Conservation (phyloP, 53 echinoderm and acorn worm genomes). For the Arbacia lixula region DNA sequence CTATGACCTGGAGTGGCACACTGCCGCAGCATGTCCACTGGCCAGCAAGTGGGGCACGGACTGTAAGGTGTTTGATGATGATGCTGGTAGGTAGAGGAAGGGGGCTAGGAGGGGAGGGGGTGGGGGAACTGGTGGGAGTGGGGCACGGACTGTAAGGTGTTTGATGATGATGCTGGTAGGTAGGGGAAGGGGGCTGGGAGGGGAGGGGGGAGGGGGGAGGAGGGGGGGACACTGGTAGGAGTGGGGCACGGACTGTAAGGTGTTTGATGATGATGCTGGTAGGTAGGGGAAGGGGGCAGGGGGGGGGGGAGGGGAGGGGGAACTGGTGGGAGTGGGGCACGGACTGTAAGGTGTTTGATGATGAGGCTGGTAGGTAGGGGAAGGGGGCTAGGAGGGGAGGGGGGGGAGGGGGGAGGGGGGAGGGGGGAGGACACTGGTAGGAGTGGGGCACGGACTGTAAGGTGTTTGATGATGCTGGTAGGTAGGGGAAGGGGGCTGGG, state of each 20-base stretch:
- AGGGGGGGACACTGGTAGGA: background rate
- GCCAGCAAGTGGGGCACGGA: conserved; percentile 77
- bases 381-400: no score
- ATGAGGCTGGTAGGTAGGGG: conserved; percentile 83
- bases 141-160: conserved; percentile 86
- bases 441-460: no score
- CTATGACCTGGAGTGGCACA: conserved; percentile 96
- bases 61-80: conserved; percentile 94
- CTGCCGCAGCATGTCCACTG: conserved; percentile 94
- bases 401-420: background rate
- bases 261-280: conserved; percentile 99
- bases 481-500: no score
- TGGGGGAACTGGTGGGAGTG: conserved; percentile 11
- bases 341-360: conserved; percentile 92
- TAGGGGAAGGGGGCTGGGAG: no score
- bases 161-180: conserved; percentile 97
- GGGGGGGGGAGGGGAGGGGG: background rate
- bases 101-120: background rate
- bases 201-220: background rate
- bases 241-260: conserved; percentile 81
- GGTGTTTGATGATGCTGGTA: conserved; percentile 84
- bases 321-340: conserved; percentile 59
- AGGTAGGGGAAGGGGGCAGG: no score
- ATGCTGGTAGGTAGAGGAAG: conserved; percentile 80
- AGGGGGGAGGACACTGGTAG: conserved; percentile 86